These are phyloP conservation scores for Gobionotothen gibberifrons DNA, from an alignment of 2,797 vertebrate genomes.

Conservation along the genomic window DNA sequence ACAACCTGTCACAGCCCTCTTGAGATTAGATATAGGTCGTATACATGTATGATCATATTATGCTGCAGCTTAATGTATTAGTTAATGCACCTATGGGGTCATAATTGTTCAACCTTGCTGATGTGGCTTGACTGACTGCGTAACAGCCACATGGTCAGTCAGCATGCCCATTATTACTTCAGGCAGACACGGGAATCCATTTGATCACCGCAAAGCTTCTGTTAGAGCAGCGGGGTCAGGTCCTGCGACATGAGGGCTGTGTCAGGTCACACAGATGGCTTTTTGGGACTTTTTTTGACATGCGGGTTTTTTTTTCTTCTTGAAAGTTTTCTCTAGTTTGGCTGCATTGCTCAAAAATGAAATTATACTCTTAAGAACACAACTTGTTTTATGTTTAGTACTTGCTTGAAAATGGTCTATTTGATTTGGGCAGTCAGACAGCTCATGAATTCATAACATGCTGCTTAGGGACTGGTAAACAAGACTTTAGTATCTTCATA, in stretches of 20 bases:
- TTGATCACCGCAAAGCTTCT: slow-evolving; percentile 58
- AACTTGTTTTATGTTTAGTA: not conserved
- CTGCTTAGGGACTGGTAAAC: not conserved
- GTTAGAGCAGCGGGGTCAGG: slow-evolving; percentile 25
- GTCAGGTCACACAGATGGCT: slow-evolving; percentile 56
- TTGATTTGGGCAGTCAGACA: slow-evolving; percentile 1
- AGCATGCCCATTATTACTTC: slow-evolving; percentile 43
- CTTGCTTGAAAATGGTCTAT: not conserved
- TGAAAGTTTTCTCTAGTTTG: slow-evolving; percentile 22
- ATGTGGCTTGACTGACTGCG: slow-evolving; percentile 20
- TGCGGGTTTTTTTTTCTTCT: not conserved
- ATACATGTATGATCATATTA: not conserved
- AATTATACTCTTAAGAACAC: not conserved
- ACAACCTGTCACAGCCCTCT: not conserved
- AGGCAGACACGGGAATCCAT: slow-evolving; percentile 49
- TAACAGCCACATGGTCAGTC: slow-evolving; percentile 60
- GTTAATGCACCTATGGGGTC: slow-evolving; percentile 12
- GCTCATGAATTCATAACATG: slow-evolving; percentile 11
- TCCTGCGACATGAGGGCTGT: slow-evolving; percentile 18
- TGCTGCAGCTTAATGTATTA: not conserved
- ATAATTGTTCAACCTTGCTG: slow-evolving; percentile 25
- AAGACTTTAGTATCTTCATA: not conserved
- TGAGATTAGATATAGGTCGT: not conserved
- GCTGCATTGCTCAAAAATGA: slow-evolving; percentile 5
- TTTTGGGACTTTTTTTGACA: slow-evolving; percentile 7